Conservation (phyloP, 1,140 invertebrate genomes). For the Adoxophyes honmai region DNA sequence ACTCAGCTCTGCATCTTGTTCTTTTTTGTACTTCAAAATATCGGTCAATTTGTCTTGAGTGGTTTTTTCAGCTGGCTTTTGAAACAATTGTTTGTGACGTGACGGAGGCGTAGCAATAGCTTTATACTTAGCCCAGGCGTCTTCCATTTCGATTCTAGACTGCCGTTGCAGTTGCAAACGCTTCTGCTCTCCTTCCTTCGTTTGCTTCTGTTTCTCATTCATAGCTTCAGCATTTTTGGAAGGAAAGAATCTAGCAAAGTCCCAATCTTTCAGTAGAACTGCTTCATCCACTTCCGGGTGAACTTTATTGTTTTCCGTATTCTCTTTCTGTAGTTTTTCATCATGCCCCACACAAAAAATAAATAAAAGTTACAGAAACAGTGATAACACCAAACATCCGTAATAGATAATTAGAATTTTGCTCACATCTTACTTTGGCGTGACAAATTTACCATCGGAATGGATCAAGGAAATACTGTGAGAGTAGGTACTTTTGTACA, state of each 20-base stretch:
- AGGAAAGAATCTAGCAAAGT: constrained; percentile 89
- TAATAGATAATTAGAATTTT: constrained; percentile 25
- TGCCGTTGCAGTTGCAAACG: constrained; percentile 59
- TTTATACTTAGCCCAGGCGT: constrained; percentile 70
- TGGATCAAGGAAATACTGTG: not conserved
- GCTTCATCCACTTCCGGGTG: constrained; percentile 83
- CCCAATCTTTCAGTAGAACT: constrained; percentile 88
- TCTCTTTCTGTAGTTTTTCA: constrained; percentile 66
- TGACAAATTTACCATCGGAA: constrained; percentile 33
- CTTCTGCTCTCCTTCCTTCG: constrained; percentile 56
- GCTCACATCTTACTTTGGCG: constrained; percentile 75
- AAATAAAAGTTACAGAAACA: constrained; percentile 45
- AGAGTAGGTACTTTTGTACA: not conserved
- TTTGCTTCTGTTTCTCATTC: constrained; percentile 62
- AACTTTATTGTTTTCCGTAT: constrained; percentile 56
- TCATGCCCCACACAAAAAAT: constrained; percentile 67
- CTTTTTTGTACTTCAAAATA: constrained; percentile 73
- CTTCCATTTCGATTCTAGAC: constrained; percentile 64
- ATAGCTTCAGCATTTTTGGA: constrained; percentile 60
- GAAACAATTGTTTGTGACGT: constrained; percentile 56
- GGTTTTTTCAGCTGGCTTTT: constrained; percentile 56
- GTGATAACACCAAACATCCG: constrained; percentile 19
- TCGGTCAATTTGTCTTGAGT: constrained; percentile 65
- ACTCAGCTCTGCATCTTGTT: constrained; percentile 83
- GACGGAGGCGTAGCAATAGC: constrained; percentile 66